Conservation (phyloP, 2,797 vertebrate genomes). For the Muscicapa comitata region DNA sequence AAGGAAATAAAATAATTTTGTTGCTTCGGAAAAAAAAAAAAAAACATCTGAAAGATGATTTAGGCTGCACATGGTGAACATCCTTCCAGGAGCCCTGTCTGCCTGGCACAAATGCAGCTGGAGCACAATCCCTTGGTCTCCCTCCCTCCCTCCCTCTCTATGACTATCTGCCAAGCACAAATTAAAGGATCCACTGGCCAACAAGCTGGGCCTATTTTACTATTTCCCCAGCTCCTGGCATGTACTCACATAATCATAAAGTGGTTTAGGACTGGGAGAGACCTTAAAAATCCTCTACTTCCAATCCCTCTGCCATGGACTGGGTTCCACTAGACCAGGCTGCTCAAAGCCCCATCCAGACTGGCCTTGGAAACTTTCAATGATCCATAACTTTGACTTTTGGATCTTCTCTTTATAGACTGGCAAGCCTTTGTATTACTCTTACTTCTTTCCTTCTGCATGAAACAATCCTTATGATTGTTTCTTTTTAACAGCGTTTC, state of each 20-base stretch:
- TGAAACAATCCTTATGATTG: background rate
- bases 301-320: background rate
- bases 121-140: background rate
- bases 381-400: background rate
- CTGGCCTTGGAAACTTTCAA: background rate
- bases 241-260: background rate
- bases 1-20: background rate
- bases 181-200: background rate
- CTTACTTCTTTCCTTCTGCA: background rate
- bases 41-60: background rate
- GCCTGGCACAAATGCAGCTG: background rate
- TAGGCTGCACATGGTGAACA: background rate
- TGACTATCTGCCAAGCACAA: background rate
- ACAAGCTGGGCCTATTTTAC: background rate
- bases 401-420: background rate
- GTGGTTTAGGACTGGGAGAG: background rate
- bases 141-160: background rate
- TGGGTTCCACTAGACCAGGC: background rate
- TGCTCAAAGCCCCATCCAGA: background rate
- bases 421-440: background rate
- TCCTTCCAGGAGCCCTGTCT: background rate
- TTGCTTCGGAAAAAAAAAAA: background rate
- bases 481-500: background rate
- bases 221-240: background rate
- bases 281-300: background rate